phyloP scores from a whole-genome alignment of 2,888 invertebrate species.

The Ophraella communa region DNA sequence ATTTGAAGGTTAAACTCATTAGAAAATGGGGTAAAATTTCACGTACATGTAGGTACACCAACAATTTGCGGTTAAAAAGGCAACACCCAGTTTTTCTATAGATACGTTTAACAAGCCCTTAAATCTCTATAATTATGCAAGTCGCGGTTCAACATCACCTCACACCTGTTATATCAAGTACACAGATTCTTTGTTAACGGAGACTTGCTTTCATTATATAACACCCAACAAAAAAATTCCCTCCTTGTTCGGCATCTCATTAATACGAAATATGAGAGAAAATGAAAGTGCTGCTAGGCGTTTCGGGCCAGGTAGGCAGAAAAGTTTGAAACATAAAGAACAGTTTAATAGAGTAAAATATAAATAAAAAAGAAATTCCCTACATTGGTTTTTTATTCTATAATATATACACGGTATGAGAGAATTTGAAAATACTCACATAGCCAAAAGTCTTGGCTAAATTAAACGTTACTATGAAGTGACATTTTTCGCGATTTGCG shows the following conservation, averaged over 20 bases:
- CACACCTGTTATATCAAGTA: slow-evolving; percentile 25
- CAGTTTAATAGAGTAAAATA: not conserved
- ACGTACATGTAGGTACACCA: slow-evolving; percentile 8
- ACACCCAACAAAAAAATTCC: slow-evolving; percentile 11
- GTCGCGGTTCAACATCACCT: slow-evolving; percentile 19
- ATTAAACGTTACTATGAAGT: too few relatives aligned
- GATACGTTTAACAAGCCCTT: slow-evolving; percentile 22
- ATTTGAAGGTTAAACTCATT: slow-evolving; percentile 15
- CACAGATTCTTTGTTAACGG: slow-evolving; percentile 23
- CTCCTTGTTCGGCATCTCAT: slow-evolving; percentile 10
- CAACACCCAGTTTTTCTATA: slow-evolving; percentile 19
- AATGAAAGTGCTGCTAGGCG: not conserved
- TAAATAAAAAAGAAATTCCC: too few relatives aligned
- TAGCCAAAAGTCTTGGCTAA: too few relatives aligned
- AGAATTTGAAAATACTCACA: too few relatives aligned
- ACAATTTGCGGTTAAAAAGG: slow-evolving; percentile 24
- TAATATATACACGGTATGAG: too few relatives aligned
- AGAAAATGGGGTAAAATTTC: slow-evolving; percentile 14
- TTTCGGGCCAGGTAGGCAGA: not conserved
- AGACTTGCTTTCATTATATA: slow-evolving; percentile 18
- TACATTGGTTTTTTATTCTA: too few relatives aligned
- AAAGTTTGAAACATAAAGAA: not conserved
- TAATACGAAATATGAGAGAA: slow-evolving; percentile 12
- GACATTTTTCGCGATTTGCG: too few relatives aligned
- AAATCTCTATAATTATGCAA: slow-evolving; percentile 23